Evolutionary conservation across 2,797 vertebrate genomes (phyloP), one percentile per base, ranked within the genome.

Genomic region (Clarias laeviceps): DNA sequence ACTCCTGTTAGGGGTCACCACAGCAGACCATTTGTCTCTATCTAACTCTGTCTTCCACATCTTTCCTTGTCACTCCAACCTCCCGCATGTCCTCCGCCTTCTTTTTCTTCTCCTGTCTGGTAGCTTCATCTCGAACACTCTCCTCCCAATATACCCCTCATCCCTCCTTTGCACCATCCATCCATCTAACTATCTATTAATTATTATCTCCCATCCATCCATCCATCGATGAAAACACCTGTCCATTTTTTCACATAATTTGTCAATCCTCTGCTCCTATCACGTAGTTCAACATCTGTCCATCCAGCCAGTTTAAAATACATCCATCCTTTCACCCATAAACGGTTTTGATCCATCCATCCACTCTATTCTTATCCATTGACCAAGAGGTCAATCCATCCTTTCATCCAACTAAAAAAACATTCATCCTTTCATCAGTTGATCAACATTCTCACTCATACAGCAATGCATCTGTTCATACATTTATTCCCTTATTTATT

Each of bases 381-480:
- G 6, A 40, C 40, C 40, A 40, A 40, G 40, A 40, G 40, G 5
- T 40, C 40, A 40, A 40, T n/a, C 11, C 61, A 27, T 72, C 45
- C 77, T 34, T 40, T 0, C 14, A 45, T 50, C 15, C 37, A 64
- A 54, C 66, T 29, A 17, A 65, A 40, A 70, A 40, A 18, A 59
- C 24, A 17, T 40, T 4, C 61, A 64, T 61, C 34, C 77, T 50
- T 79, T 29, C 82, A 78, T 86, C 82, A 54, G 29, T 29, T 29
- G 17, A 78, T 37, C 56, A 5, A 5, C 34, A 17, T 5, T 29
- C 8, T 7, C 24, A 27, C 27, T 17, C 9, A 50, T 45, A 12
- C 37, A 80, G 3, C 37, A n/a, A 45, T 65, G 2, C 40, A 68
- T 29, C 3, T 24, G 9, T 66, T 20, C n/a, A 69, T 50, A 8